Conservation (phyloP, 1,140 invertebrate species). For the Eumaeus atala region DNA sequence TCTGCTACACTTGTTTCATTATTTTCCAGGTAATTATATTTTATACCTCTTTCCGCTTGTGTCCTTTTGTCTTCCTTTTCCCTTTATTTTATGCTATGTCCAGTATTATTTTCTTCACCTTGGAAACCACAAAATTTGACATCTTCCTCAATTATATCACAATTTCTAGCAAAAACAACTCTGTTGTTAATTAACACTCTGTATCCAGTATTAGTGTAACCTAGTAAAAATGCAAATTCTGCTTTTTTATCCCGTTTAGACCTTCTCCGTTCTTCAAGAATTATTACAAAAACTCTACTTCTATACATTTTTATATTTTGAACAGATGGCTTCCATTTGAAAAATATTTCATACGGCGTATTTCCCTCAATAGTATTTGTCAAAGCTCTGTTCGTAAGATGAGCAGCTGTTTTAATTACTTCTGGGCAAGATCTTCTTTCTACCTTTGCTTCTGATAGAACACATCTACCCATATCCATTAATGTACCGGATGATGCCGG, state of each 20-base stretch:
- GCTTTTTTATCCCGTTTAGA: slow-evolving; percentile 29
- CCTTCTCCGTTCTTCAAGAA: slow-evolving; percentile 20
- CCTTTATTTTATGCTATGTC: too few species aligned
- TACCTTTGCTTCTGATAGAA: slow-evolving; percentile 26
- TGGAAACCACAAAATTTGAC: slow-evolving; percentile 3
- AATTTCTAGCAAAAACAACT: slow-evolving; percentile 19
- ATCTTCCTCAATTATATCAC: slow-evolving; percentile 21
- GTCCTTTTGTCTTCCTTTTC: too few species aligned
- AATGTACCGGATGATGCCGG: slow-evolving; percentile 20
- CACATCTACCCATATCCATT: slow-evolving; percentile 28
- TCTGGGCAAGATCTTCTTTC: slow-evolving; percentile 40
- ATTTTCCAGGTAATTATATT: too few species aligned
- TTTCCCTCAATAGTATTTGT: slow-evolving; percentile 40
- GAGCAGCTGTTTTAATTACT: slow-evolving; percentile 24
- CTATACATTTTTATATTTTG: slow-evolving; percentile 44
- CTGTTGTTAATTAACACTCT: slow-evolving; percentile 23
- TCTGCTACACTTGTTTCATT: slow-evolving; percentile 9
- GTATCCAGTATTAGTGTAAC: slow-evolving; percentile 26
- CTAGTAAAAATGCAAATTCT: slow-evolving; percentile 25
- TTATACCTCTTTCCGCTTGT: too few species aligned
- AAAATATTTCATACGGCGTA: slow-evolving; percentile 54
- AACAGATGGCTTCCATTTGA: slow-evolving; percentile 36
- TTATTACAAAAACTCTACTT: slow-evolving; percentile 39
- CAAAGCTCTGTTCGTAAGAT: slow-evolving; percentile 27
- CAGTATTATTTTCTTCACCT: too few species aligned